phyloP scores from a whole-genome alignment of 1,140 invertebrate species.

The Conus betulinus region DNA sequence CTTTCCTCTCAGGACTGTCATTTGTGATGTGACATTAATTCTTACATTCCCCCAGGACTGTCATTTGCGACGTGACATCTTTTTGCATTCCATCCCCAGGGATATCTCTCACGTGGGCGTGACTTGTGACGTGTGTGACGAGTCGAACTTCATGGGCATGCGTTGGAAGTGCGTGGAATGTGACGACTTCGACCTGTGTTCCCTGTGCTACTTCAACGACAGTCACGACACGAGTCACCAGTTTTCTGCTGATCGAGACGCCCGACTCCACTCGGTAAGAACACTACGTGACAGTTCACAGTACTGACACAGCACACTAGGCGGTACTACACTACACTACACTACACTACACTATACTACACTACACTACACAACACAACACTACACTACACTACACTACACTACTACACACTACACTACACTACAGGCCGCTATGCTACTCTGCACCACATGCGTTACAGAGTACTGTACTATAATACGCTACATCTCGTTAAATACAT shows the following conservation, averaged over 20 bases:
- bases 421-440: too few species aligned
- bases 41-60: too few species aligned
- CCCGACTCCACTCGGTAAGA: not conserved
- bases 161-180: constrained; percentile 62
- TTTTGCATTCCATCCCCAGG: constrained; percentile 38
- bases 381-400: too few species aligned
- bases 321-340: constrained; percentile 25
- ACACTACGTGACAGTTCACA: constrained; percentile 27
- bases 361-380: too few species aligned
- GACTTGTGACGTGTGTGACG: constrained; percentile 55
- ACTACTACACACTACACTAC: too few species aligned
- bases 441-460: constrained; percentile 1
- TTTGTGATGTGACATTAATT: too few species aligned
- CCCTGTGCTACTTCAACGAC: constrained; percentile 56
- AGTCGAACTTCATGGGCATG: constrained; percentile 51
- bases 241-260: constrained; percentile 50
- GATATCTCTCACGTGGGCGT: constrained; percentile 49
- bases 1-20: too few species aligned
- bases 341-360: not conserved
- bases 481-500: not conserved
- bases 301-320: constrained; percentile 19
- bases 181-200: constrained; percentile 56
- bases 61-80: too few species aligned
- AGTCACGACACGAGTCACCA: constrained; percentile 55
- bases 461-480: not conserved